phyloP scores from a whole-genome alignment of 2,113 vertebrate species.

The Psophia crepitans region DNA sequence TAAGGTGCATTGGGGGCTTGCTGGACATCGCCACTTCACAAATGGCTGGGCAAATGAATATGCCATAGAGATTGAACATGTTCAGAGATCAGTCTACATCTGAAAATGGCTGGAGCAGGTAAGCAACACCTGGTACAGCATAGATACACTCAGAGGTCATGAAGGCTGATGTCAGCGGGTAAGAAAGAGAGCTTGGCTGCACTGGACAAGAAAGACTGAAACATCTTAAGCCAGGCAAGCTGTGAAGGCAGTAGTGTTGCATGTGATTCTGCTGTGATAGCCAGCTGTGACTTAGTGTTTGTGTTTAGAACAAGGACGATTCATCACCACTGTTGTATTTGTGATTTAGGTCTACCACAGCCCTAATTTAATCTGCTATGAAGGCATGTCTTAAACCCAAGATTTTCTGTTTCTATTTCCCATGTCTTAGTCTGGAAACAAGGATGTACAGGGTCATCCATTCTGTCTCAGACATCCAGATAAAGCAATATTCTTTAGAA shows the following conservation, averaged over 20 bases:
- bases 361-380: background rate
- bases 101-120: background rate
- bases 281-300: background rate
- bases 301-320: background rate
- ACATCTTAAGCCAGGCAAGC: background rate
- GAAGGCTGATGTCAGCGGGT: background rate
- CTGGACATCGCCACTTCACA: fast-evolving
- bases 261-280: background rate
- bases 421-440: background rate
- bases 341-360: background rate
- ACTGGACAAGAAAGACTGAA: background rate
- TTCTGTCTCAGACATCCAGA: background rate
- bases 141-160: background rate
- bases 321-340: background rate
- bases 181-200: background rate
- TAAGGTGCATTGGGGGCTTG: background rate
- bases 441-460: background rate
- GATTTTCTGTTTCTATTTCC: background rate
- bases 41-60: background rate
- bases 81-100: background rate
- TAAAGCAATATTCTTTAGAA: background rate
- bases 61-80: background rate
- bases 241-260: background rate
- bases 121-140: background rate
- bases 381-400: background rate